phyloP scores from a whole-genome alignment of 2,888 invertebrate species.

The Metellina segmentata region DNA sequence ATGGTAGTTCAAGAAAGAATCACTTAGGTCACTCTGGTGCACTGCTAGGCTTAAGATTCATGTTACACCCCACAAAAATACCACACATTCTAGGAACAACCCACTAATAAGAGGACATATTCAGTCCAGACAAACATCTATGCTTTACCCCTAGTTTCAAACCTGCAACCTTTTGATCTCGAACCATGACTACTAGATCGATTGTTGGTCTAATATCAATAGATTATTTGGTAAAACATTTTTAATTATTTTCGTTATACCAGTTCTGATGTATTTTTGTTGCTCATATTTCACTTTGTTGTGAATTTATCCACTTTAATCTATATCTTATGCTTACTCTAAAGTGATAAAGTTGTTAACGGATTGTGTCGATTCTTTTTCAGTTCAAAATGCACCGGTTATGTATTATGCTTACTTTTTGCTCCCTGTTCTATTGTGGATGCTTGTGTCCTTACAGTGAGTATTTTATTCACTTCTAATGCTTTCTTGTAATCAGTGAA shows the following conservation, averaged over 20 bases:
- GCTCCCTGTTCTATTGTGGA: conserved; percentile 85
- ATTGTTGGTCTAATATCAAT: too few relatives aligned
- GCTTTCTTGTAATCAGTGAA: too few relatives aligned
- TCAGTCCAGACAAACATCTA: too few relatives aligned
- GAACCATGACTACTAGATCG: too few relatives aligned
- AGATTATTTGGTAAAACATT: neutral
- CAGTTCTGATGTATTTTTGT: neutral
- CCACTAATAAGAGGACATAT: too few relatives aligned
- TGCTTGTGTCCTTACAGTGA: conserved; percentile 80
- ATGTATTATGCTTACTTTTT: conserved; percentile 86
- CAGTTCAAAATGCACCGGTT: conserved; percentile 85
- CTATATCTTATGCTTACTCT: neutral
- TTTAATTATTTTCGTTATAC: neutral
- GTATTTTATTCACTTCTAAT: conserved; percentile 14
- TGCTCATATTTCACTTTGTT: neutral
- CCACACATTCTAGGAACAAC: too few relatives aligned
- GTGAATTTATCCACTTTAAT: neutral
- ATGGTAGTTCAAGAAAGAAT: too few relatives aligned
- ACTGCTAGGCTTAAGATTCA: too few relatives aligned
- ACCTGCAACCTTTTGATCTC: too few relatives aligned
- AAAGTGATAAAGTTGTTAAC: neutral
- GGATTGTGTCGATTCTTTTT: conserved; percentile 78
- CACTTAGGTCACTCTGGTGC: too few relatives aligned
- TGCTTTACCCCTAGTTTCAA: too few relatives aligned
- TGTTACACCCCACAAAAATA: too few relatives aligned